Evolutionary conservation across 2,888 invertebrate species (phyloP), one percentile per base, ranked within the genome.

Genomic region (Himalopsyche kuldschensis): DNA sequence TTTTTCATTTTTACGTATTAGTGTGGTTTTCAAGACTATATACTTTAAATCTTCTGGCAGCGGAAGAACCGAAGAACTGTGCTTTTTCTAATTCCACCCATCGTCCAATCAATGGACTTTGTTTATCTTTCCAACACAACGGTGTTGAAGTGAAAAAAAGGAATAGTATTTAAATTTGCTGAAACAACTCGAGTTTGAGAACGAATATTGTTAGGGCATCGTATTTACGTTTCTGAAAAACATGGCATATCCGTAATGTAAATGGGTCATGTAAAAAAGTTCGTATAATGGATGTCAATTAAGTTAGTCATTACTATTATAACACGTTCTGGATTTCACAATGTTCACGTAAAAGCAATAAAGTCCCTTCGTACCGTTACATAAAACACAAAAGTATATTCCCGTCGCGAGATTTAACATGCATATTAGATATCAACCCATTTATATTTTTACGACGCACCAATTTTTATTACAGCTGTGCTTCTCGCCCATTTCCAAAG

Each of bases 361-460:
- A 55, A 55, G 24, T 55, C 55, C 55, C 55, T 55, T 24, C 24
- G 55, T 55, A 55, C 55, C 55, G 55, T 55, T 55, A 55, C 55
- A 55, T 55, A 55, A 55, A 55, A 55, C 55, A 55, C 30, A 31
- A 75, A 27, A 32, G 75, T 75, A 30, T 75, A 75, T 75, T 75
- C 32, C 24, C 75, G 31, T 75, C 32, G 27, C 32, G 75, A 75
- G 75, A 75, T 75, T 75, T 75, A 75, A 75, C 75, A 75, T 75
- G 75, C 75, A 75, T 48, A 81, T 81, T 77, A 81, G 69, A 77
- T 81, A 81, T 81, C 75, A 63, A 81, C 35, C 81, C 81, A 77
- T 81, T 81, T 81, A 81, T 77, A 81, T 81, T 81, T 75, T 81
- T 81, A 81, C 77, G 81, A 81, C 48, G 77, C 81, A 77, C 81